Evolutionary conservation across 2,797 vertebrate genomes (phyloP).

Genomic region (Discoglossus pictus): DNA sequence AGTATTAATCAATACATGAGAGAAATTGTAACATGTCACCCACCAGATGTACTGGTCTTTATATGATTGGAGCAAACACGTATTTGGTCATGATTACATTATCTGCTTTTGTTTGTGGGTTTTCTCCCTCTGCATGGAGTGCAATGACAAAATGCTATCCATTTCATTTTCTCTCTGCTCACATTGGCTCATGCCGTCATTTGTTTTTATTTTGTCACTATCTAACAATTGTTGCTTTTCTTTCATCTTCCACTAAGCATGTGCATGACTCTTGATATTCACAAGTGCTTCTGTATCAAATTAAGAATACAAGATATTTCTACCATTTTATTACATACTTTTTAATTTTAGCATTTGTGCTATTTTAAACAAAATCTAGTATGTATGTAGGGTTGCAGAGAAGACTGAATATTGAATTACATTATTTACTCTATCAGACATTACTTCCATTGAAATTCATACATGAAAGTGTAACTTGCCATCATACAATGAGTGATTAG

Average conservation of each 20-base stretch:
- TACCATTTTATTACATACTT: constrained; percentile 65
- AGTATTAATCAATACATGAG: too few species aligned
- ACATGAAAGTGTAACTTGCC: too few species aligned
- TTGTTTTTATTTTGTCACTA: constrained; percentile 45
- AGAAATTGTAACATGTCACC: too few species aligned
- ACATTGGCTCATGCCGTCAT: constrained; percentile 54
- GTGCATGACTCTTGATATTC: constrained; percentile 66
- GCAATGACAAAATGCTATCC: constrained; percentile 63
- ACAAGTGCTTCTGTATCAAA: constrained; percentile 72
- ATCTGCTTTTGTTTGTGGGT: constrained; percentile 31
- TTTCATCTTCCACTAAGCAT: constrained; percentile 55
- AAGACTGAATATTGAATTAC: too few species aligned
- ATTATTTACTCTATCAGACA: too few species aligned
- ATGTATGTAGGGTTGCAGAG: not conserved
- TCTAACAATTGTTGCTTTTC: constrained; percentile 52
- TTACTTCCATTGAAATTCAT: too few species aligned
- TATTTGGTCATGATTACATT: constrained; percentile 67
- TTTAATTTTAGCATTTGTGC: constrained; percentile 69
- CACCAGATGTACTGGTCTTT: too few species aligned
- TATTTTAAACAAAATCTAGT: constrained; percentile 68
- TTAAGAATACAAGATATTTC: constrained; percentile 73
- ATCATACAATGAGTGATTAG: too few species aligned
- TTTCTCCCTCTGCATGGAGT: constrained; percentile 57
- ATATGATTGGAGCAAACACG: constrained; percentile 75
- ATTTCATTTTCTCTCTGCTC: constrained; percentile 57